Evolutionary conservation across 1,140 invertebrate genomes (phyloP).

Genomic region (Drosophila lowei): DNA sequence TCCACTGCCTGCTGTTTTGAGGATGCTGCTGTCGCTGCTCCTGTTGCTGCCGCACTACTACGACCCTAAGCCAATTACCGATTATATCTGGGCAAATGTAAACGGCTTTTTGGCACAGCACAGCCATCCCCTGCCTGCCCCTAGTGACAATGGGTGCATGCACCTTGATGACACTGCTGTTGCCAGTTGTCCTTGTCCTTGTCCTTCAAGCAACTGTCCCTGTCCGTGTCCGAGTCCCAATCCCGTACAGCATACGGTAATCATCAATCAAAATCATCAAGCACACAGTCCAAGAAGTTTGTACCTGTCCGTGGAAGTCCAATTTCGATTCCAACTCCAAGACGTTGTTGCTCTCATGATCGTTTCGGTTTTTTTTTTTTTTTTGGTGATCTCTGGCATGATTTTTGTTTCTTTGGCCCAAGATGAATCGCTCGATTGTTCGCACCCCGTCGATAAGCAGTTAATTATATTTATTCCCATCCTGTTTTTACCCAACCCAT

Average conservation of each 20-base stretch:
- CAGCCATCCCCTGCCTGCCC: slow-evolving; percentile 39
- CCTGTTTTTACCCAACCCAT: slow-evolving; percentile 17
- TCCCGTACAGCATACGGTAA: slow-evolving; percentile 43
- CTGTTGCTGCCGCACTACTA: slow-evolving; percentile 35
- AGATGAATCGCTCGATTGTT: slow-evolving; percentile 74
- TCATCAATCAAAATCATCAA: slow-evolving; percentile 65
- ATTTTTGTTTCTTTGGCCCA: slow-evolving; percentile 44
- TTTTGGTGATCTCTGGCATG: slow-evolving; percentile 63
- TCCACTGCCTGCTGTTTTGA: slow-evolving; percentile 13
- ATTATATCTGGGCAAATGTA: slow-evolving; percentile 69
- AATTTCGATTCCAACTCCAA: slow-evolving; percentile 8
- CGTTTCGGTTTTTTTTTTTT: too few relatives aligned
- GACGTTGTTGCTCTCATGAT: slow-evolving; percentile 5
- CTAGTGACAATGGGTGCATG: slow-evolving; percentile 15
- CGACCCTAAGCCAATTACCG: slow-evolving; percentile 70
- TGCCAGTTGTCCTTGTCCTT: slow-evolving; percentile 16
- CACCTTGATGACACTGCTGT: slow-evolving; percentile 33
- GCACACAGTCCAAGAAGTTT: slow-evolving; percentile 14
- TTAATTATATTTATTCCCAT: slow-evolving; percentile 80
- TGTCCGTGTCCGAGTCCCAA: not conserved
- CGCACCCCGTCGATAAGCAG: slow-evolving; percentile 79
- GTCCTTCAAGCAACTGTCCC: slow-evolving; percentile 27
- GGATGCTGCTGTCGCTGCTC: slow-evolving; percentile 23
- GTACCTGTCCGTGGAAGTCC: slow-evolving; percentile 42
- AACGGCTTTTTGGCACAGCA: slow-evolving; percentile 44